Base-by-base conservation (phyloP, 2,888 invertebrate species). In the Himalopsyche kuldschensis region DNA sequence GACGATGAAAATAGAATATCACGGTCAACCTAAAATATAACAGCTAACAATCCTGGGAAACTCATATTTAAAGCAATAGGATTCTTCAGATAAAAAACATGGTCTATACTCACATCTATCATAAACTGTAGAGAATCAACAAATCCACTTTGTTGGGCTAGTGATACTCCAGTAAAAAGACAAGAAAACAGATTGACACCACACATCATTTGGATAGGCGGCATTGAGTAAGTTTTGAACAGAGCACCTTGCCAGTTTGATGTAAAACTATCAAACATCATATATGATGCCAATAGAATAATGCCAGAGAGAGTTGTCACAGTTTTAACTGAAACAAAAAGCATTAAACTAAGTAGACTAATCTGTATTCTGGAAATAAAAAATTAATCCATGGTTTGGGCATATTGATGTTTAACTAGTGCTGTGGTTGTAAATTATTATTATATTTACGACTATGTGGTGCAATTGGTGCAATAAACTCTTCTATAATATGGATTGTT, bases 161-260 rank as follows among this genome's bases (percentile, higher is more conserved):
- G 92, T 17, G 98, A 96, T 84, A 96, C 95, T 3, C 95, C 94
- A 0, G 98, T 98, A 86, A 99, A 94, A 77, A 97, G 92, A 87
- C 97, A 96, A 0, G 98, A 98, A 91, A 98, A 99, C 88, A 98
- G 92, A 91, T 99, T 99, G 17, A 99, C 98, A 15, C 96, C 97
- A 88, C 96, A 97, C 97, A 98, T 98, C 98, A 98, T 98, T 91
- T 98, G 96, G 85, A 97, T 92, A 6, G 96, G 94, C 41, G 95
- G 94, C 92, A 96, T 95, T 86, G 93, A 93, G 90, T 97, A 96
- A 81, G 94, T 93, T 83, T 93, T 91, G 90, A 98, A 99, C 84
- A 99, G 93, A 84, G 95, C 95, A 87, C 96, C 96, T 92, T 99
- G 99, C 99, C 99, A 99, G 90, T 98, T 98, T 84, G 98, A 96